Evolutionary conservation across 2,113 vertebrate genomes (phyloP).

Genomic region (Sula dactylatra): DNA sequence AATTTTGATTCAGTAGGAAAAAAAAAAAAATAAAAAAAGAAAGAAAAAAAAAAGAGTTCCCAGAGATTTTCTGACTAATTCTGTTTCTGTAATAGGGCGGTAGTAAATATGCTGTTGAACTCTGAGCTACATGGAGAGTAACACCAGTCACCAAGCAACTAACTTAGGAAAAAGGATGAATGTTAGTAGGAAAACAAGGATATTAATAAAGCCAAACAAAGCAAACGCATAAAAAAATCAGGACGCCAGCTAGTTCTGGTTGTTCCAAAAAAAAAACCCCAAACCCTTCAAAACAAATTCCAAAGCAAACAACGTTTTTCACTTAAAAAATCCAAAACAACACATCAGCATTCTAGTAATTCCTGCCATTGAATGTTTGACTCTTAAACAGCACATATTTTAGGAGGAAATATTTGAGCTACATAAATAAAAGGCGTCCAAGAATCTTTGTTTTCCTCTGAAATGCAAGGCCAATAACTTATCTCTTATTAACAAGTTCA

Average conservation of each 20-base stretch:
- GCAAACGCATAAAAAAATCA: not conserved
- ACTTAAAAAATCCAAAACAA: constrained; percentile 6
- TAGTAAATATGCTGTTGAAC: not conserved
- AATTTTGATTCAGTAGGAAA: not conserved
- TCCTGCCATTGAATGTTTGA: not conserved
- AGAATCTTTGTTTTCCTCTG: constrained; percentile 9
- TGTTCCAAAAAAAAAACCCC: not conserved
- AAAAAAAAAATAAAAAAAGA: not conserved
- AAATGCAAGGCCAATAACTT: constrained; percentile 46
- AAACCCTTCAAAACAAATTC: not conserved
- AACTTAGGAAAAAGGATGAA: not conserved
- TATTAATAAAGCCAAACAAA: not conserved
- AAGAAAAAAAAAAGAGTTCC: rapidly evolving
- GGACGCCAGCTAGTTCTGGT: not conserved
- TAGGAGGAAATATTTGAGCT: constrained; percentile 16
- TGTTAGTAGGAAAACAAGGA: not conserved
- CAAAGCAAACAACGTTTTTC: constrained; percentile 30
- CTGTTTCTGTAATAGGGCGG: not conserved
- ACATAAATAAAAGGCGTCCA: not conserved
- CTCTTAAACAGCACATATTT: not conserved
- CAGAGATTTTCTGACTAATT: not conserved
- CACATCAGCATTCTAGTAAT: constrained; percentile 14
- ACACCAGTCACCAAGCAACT: constrained; percentile 19
- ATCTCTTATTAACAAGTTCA: constrained; percentile 51
- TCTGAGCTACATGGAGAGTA: not conserved